Conservation (phyloP, 2,888 invertebrate species). For the Parthenolecanium corni region DNA sequence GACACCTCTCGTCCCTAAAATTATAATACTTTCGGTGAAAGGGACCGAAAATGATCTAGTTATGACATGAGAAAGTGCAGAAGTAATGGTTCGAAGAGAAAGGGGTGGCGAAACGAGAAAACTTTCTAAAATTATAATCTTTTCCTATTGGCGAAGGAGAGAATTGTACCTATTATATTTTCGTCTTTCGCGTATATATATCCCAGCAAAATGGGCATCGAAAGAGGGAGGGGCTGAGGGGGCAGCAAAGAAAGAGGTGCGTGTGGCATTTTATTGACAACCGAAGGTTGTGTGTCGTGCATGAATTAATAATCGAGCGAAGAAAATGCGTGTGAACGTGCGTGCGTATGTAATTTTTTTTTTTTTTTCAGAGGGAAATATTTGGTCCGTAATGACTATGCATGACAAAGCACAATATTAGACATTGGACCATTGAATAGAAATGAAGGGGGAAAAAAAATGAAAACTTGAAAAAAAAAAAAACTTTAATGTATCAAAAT, state of each 20-base stretch:
- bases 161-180: too few relatives aligned
- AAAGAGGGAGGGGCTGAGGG: too few relatives aligned
- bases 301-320: slow-evolving; percentile 23
- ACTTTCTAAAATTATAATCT: slow-evolving; percentile 11
- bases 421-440: neutral
- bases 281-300: slow-evolving; percentile 24
- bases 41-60: too few relatives aligned
- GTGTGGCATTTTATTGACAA: slow-evolving; percentile 25
- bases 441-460: too few relatives aligned
- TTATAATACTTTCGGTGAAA: too few relatives aligned
- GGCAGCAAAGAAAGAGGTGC: slow-evolving; percentile 1
- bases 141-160: neutral
- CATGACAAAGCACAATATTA: slow-evolving; percentile 25
- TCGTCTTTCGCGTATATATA: too few relatives aligned
- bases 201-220: too few relatives aligned
- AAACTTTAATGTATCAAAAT: slow-evolving; percentile 10
- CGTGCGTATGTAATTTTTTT: slow-evolving; percentile 16
- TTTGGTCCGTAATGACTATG: slow-evolving; percentile 25
- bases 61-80: too few relatives aligned
- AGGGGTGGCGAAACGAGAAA: too few relatives aligned
- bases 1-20: too few relatives aligned
- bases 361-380: slow-evolving; percentile 3
- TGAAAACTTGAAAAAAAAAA: slow-evolving; percentile 1
- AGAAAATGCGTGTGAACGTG: slow-evolving; percentile 28
- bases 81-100: too few relatives aligned